A percentile compares a stretch with the other conserved stretches of the same genome.
Conservation (phyloP, 2,113 vertebrate species). For the Phocoena phocoena region DNA sequence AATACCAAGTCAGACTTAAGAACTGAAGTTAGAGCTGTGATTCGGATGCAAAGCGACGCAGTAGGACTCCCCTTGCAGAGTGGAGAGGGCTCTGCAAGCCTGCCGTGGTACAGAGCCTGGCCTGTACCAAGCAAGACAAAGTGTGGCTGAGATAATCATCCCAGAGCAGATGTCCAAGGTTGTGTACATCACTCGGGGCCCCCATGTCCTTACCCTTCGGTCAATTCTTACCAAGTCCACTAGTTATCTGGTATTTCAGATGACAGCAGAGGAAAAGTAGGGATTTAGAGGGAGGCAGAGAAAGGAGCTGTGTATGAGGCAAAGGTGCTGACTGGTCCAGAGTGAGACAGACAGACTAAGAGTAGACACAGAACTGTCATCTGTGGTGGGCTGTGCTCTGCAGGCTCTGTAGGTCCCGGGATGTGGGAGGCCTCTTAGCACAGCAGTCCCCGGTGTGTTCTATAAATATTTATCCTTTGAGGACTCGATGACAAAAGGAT, state of each 20-base stretch:
- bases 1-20: background rate
- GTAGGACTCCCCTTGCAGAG: background rate
- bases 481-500: background rate
- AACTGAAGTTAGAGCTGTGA: background rate
- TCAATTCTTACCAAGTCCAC: background rate
- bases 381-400: background rate
- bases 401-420: background rate
- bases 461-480: constrained; percentile 29
- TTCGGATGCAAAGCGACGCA: background rate
- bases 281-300: background rate
- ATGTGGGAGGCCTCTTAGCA: background rate
- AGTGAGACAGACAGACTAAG: background rate
- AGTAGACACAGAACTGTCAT: background rate
- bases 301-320: background rate
- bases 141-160: too few relatives aligned
- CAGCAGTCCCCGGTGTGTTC: background rate
- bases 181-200: background rate
- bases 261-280: background rate
- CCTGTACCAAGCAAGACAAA: background rate
- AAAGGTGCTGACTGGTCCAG: accelerated
- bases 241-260: background rate
- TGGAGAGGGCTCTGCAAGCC: background rate
- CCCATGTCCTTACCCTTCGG: background rate
- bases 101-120: background rate
- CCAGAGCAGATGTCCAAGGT: background rate